phyloP scores from a whole-genome alignment of 1,140 invertebrate species.

The Nephila pilipes region DNA sequence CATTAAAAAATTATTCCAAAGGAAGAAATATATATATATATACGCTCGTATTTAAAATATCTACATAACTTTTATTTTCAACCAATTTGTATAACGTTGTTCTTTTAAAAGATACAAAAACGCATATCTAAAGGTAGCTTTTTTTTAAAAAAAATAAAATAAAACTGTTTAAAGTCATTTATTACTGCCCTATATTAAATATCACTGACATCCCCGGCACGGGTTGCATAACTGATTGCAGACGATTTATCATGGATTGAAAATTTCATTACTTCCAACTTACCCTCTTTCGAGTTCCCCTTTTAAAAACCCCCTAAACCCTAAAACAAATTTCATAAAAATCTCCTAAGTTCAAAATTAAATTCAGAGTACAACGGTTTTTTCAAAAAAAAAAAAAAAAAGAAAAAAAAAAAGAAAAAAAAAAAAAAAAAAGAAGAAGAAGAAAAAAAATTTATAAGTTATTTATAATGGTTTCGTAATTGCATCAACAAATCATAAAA shows the following conservation, averaged over 20 bases:
- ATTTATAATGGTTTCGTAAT: too few relatives aligned
- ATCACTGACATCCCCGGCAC: not conserved
- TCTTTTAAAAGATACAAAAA: too few relatives aligned
- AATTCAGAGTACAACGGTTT: constrained; percentile 26
- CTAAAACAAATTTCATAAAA: constrained; percentile 47
- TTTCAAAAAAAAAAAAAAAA: not conserved
- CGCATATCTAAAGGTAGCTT: too few relatives aligned
- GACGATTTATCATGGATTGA: constrained; percentile 48
- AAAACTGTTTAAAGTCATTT: not conserved
- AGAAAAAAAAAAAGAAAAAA: not conserved
- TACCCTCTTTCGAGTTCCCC: not conserved
- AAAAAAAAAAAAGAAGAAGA: not conserved
- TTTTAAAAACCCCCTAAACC: not conserved
- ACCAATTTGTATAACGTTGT: too few relatives aligned
- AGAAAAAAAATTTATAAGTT: too few relatives aligned
- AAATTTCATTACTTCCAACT: constrained; percentile 46
- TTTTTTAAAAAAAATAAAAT: too few relatives aligned
- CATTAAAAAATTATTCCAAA: too few relatives aligned
- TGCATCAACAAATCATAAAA: too few relatives aligned
- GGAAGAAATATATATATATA: too few relatives aligned
- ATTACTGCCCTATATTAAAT: constrained; percentile 38
- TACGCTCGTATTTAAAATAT: too few relatives aligned
- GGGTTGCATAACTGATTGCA: constrained; percentile 43
- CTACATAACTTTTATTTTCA: too few relatives aligned
- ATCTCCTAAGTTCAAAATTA: constrained; percentile 49